A percentile compares a stretch with the other conserved stretches of the same genome.
phyloP scores from a whole-genome alignment of 2,797 vertebrate genomes.

The Enteromius fasciolatus region DNA sequence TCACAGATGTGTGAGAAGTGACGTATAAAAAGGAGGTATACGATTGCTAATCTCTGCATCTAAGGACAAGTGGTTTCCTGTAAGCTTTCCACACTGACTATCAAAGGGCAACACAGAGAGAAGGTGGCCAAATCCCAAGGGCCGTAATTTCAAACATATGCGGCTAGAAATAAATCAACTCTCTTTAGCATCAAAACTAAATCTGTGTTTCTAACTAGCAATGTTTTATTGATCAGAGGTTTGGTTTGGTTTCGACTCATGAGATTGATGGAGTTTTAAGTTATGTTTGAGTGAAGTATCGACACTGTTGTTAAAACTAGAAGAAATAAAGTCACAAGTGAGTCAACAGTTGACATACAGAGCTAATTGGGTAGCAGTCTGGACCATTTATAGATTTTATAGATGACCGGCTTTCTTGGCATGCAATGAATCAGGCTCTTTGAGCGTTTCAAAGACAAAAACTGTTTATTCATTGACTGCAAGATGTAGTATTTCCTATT shows the following conservation, averaged over 20 bases:
- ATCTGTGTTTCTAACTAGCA: not conserved
- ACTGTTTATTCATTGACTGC: not conserved
- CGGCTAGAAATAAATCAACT: slow-evolving; percentile 9
- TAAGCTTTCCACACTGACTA: slow-evolving; percentile 41
- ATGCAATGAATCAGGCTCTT: not conserved
- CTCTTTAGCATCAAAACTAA: not conserved
- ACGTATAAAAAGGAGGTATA: slow-evolving; percentile 44
- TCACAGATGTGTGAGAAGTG: slow-evolving; percentile 49
- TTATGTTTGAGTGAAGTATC: not conserved
- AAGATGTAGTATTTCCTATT: slow-evolving; percentile 19
- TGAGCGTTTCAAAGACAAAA: slow-evolving; percentile 24
- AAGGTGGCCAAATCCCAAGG: slow-evolving; percentile 9
- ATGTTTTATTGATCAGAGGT: not conserved
- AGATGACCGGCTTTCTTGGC: slow-evolving; percentile 25
- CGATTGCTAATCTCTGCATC: slow-evolving; percentile 45
- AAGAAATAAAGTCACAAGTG: not conserved
- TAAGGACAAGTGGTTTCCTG: slow-evolving; percentile 50
- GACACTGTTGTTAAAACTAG: not conserved
- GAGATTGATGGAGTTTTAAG: not conserved
- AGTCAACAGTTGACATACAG: not conserved
- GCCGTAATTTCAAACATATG: slow-evolving; percentile 27
- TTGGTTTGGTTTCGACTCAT: not conserved
- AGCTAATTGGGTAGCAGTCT: not conserved
- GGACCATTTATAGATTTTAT: slow-evolving; percentile 21
- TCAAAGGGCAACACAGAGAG: not conserved